Evolutionary conservation across 2,888 invertebrate species (phyloP).

Genomic region (Orthonevra nobilis): DNA sequence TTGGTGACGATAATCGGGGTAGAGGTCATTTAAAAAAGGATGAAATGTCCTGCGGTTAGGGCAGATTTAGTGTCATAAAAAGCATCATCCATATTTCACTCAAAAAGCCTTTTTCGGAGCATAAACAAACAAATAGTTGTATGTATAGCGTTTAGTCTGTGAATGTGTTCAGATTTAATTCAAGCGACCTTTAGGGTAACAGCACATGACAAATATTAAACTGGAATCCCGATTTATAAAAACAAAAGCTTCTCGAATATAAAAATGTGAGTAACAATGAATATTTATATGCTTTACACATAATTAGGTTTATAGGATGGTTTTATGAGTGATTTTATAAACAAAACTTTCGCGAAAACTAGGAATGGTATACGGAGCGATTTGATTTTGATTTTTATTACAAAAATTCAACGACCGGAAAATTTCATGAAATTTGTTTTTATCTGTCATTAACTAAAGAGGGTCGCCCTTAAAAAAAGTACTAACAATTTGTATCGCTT

Average conservation of each 20-base stretch:
- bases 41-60: constrained; percentile 18
- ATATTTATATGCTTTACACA: background rate
- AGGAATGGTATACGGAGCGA: too few relatives aligned
- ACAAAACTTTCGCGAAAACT: background rate
- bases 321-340: constrained; percentile 2
- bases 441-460: too few relatives aligned
- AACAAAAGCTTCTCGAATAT: background rate
- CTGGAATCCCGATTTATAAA: too few relatives aligned
- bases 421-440: too few relatives aligned
- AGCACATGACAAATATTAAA: too few relatives aligned
- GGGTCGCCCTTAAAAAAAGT: too few relatives aligned
- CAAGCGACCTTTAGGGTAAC: background rate
- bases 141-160: background rate
- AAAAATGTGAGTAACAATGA: constrained; percentile 10
- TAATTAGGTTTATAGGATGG: background rate
- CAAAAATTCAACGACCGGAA: too few relatives aligned
- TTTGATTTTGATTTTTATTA: too few relatives aligned
- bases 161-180: constrained; percentile 19
- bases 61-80: constrained; percentile 35
- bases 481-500: too few relatives aligned
- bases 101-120: background rate
- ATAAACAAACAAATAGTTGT: background rate
- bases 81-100: background rate
- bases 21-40: constrained; percentile 24
- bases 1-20: constrained; percentile 29